Evolutionary conservation across 2,113 vertebrate genomes (phyloP).

Genomic region (Centropristis striata): DNA sequence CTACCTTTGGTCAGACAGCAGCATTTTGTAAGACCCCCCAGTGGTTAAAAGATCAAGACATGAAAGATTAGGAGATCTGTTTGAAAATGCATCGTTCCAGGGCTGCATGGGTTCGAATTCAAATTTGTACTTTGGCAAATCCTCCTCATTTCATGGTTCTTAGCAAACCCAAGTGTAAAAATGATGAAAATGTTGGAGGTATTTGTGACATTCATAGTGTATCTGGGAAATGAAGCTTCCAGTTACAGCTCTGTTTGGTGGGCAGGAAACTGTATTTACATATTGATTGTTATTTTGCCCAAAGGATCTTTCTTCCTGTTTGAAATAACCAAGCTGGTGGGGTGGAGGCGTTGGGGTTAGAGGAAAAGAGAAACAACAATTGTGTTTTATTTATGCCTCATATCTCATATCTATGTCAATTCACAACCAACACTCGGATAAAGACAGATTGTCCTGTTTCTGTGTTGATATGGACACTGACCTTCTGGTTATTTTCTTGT

Average conservation of each 20-base stretch:
- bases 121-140: constrained; percentile 20
- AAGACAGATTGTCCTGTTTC: constrained; percentile 14
- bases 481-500: constrained; percentile 29
- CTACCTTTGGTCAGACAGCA: background rate
- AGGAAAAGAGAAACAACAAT: background rate
- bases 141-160: constrained; percentile 17
- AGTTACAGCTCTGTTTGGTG: constrained; percentile 5
- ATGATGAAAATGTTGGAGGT: constrained; percentile 15
- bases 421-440: constrained; percentile 24
- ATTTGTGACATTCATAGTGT: constrained; percentile 18
- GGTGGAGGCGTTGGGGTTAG: background rate
- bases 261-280: constrained; percentile 21
- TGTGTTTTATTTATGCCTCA: constrained; percentile 1
- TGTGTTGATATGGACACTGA: background rate
- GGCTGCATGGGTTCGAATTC: constrained; percentile 25
- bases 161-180: constrained; percentile 14
- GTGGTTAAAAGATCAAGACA: constrained; percentile 40
- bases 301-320: background rate
- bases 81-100: constrained; percentile 26
- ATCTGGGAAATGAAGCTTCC: constrained; percentile 4
- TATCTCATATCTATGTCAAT: constrained; percentile 10
- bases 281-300: constrained; percentile 29
- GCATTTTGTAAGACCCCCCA: background rate
- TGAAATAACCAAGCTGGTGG: background rate
- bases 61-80: constrained; percentile 29